Evolutionary conservation across 2,888 invertebrate species (phyloP).

Genomic region (Allophyes oxyacanthae): DNA sequence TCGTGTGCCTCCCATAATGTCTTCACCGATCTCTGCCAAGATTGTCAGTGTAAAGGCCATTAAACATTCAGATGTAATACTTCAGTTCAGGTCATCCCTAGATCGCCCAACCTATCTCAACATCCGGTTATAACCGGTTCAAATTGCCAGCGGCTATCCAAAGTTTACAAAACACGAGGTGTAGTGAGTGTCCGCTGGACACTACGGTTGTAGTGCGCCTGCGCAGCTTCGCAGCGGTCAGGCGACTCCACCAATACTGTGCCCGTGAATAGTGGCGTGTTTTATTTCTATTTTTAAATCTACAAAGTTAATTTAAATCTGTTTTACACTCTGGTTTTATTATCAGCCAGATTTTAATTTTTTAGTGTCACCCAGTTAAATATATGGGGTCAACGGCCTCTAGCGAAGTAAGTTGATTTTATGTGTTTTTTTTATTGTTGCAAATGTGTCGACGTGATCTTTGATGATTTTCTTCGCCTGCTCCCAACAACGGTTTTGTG

Average conservation of each 20-base stretch:
- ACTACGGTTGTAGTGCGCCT: slow-evolving; percentile 55
- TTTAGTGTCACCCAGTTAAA: slow-evolving; percentile 58
- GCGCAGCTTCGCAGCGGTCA: slow-evolving; percentile 55
- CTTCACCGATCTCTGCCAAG: too few relatives aligned
- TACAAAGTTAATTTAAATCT: slow-evolving; percentile 5
- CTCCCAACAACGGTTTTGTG: slow-evolving; percentile 2
- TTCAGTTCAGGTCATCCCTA: slow-evolving; percentile 53
- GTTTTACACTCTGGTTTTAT: slow-evolving; percentile 36
- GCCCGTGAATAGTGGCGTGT: slow-evolving; percentile 32
- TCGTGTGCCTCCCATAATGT: too few relatives aligned
- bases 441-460: background rate
- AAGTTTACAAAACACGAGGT: slow-evolving; percentile 75
- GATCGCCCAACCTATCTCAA: slow-evolving; percentile 47
- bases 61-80: too few relatives aligned
- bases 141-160: slow-evolving; percentile 49
- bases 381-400: slow-evolving; percentile 77
- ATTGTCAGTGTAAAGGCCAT: too few relatives aligned
- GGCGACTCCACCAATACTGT: slow-evolving; percentile 41
- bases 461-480: background rate
- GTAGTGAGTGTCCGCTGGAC: slow-evolving; percentile 50
- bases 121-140: slow-evolving; percentile 60
- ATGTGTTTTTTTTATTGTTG: slow-evolving; percentile 8
- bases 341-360: slow-evolving; percentile 45
- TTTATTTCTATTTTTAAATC: slow-evolving; percentile 21
- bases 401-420: slow-evolving; percentile 66